phyloP scores from a whole-genome alignment of 2,888 invertebrate species.

The Spilarctia lutea region DNA sequence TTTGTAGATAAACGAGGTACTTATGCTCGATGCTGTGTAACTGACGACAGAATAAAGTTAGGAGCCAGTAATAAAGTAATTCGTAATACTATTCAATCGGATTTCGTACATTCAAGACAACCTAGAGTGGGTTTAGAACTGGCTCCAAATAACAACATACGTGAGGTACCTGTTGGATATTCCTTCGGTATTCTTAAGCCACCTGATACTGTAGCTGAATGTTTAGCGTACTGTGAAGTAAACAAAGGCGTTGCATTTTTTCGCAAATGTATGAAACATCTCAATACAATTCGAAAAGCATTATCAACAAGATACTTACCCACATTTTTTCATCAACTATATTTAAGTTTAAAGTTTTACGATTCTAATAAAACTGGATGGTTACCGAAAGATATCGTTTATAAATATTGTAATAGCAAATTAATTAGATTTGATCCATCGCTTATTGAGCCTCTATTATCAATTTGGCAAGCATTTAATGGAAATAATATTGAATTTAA shows the following conservation, averaged over 20 bases:
- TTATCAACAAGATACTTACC: conserved; percentile 67
- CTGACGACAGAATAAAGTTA: conserved; percentile 67
- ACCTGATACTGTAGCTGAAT: conserved; percentile 78
- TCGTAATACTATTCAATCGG: conserved; percentile 74
- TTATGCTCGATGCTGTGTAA: conserved; percentile 77
- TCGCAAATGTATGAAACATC: conserved; percentile 75
- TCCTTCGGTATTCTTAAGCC: conserved; percentile 78
- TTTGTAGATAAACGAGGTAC: conserved; percentile 79
- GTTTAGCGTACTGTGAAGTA: conserved; percentile 70
- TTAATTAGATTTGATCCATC: conserved; percentile 78
- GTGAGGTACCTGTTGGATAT: conserved; percentile 76
- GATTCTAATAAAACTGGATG: conserved; percentile 77
- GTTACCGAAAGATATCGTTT: conserved; percentile 77
- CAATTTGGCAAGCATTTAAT: conserved; percentile 78
- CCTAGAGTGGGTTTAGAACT: conserved; percentile 73
- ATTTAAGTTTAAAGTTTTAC: conserved; percentile 68
- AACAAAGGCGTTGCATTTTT: conserved; percentile 73
- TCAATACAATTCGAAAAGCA: conserved; percentile 75
- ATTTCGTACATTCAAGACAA: conserved; percentile 68
- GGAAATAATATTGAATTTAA: conserved; percentile 80
- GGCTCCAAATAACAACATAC: conserved; percentile 82
- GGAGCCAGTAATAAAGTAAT: conserved; percentile 71
- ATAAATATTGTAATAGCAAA: conserved; percentile 74
- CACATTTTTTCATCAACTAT: conserved; percentile 68
- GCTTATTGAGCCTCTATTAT: conserved; percentile 81